Evolutionary conservation across 1,140 invertebrate species (phyloP), one percentile per base, ranked within the genome.

Genomic region (Dryas iulia): DNA sequence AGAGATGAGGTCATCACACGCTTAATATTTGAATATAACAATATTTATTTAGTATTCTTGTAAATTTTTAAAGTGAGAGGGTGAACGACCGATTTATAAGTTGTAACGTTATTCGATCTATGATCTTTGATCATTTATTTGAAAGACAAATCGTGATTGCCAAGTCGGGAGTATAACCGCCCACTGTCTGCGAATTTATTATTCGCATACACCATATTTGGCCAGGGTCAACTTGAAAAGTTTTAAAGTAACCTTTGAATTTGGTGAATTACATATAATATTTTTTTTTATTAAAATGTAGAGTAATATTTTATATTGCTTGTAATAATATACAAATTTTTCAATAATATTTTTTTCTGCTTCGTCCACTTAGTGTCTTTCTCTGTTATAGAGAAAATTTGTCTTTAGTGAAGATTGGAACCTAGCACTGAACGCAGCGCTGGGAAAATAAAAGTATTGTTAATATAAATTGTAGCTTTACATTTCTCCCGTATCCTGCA

Each of bases 91-190:
- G 72, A 58, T 71, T 67, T 69, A 66, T 67, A 68, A 64, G 65
- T 53, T 33, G 33, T 71, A 81, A 72, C 83, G 77, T 81, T 75
- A 28, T 71, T 57, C 72, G 78, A 83, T 74, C 82, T 79, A 75
- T 67, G 78, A 77, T 76, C 71, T 68, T 77, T 65, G 64, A 63
- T 54, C 77, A 60, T 69, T 75, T 59, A 80, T 76, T 77, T 76
- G 78, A 81, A 71, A 80, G 47, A 39, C 66, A 74, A 60, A 66
- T 81, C 71, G 64, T 70, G 75, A 75, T 67, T 59, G 57, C 69
- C 53, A 59, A 60, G 60, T 68, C 70, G 61, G 63, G 72, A 62
- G 33, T 23, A 21, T 56, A 14, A 35, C 68, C 72, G 54, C 76
- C 69, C 65, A 81, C 72, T 26, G 14, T 61, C 31, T 66, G 63